Conservation (phyloP, 2,888 invertebrate genomes). For the Hirtodrosophila trivittata region DNA sequence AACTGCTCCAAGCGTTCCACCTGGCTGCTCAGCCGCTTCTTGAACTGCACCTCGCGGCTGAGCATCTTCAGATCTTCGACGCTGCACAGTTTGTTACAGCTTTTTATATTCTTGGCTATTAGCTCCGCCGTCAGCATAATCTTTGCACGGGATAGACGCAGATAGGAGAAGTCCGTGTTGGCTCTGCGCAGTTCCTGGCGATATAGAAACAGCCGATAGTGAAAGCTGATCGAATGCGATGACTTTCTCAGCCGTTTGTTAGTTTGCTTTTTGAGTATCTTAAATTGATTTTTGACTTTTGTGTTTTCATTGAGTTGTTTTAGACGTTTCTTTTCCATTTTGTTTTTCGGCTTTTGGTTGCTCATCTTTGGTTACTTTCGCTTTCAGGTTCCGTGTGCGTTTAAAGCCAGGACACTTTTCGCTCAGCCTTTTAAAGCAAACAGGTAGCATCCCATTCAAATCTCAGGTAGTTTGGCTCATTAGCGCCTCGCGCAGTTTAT, state of each 20-base stretch:
- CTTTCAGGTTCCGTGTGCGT: background rate
- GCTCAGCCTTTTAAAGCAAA: constrained; percentile 40
- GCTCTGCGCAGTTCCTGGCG: constrained; percentile 64
- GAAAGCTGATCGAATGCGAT: constrained; percentile 22
- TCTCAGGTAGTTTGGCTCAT: constrained; percentile 48
- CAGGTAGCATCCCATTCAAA: constrained; percentile 55
- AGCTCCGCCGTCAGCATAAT: constrained; percentile 63
- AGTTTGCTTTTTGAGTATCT: constrained; percentile 24
- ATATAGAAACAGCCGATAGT: constrained; percentile 62
- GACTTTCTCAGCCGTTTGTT: constrained; percentile 25
- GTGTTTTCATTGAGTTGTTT: too few species aligned
- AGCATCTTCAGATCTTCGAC: constrained; percentile 65
- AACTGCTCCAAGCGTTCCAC: constrained; percentile 68
- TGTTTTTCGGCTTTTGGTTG: constrained; percentile 23
- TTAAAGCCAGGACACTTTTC: constrained; percentile 14
- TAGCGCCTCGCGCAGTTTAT: constrained; percentile 51
- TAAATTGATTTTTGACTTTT: too few species aligned
- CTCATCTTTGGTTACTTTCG: constrained; percentile 29
- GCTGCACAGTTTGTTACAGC: constrained; percentile 38
- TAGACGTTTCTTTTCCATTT: constrained; percentile 43
- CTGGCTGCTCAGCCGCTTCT: constrained; percentile 63
- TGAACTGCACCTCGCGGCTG: constrained; percentile 69
- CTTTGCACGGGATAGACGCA: constrained; percentile 65
- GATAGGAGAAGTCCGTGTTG: constrained; percentile 53
- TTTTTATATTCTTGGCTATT: constrained; percentile 56